phyloP scores from a whole-genome alignment of 1,140 invertebrate genomes.

The Mactra quadrangularis region DNA sequence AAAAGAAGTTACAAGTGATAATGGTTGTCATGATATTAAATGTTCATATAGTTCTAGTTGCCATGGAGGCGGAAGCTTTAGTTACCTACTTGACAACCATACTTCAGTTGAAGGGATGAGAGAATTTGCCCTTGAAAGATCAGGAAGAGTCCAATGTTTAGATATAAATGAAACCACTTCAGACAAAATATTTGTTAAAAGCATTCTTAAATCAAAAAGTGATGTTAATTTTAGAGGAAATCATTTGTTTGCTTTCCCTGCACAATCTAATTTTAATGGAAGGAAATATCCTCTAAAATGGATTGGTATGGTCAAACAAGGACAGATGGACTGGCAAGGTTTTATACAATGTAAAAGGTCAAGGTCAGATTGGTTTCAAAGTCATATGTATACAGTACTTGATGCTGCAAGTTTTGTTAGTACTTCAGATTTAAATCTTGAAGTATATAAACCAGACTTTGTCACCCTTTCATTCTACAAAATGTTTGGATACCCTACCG shows the following conservation, averaged over 20 bases:
- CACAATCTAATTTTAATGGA: conserved; percentile 97
- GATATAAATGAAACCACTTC: conserved; percentile 63
- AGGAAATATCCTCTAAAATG: conserved; percentile 92
- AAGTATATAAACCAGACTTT: conserved; percentile 92
- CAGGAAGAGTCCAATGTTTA: conserved; percentile 72
- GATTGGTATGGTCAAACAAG: conserved; percentile 88
- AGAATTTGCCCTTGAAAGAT: conserved; percentile 84
- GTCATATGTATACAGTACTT: conserved; percentile 91
- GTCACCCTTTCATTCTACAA: conserved; percentile 98
- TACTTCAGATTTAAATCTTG: conserved; percentile 92
- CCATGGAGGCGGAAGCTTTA: conserved; percentile 83
- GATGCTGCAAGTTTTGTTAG: conserved; percentile 94
- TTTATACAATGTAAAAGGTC: conserved; percentile 21
- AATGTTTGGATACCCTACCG: conserved; percentile 98
- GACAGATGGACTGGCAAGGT: conserved; percentile 84
- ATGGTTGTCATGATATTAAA: conserved; percentile 3
- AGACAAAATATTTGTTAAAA: conserved; percentile 3
- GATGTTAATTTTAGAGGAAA: conserved; percentile 49
- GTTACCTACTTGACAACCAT: conserved; percentile 95
- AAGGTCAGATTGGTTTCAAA: conserved; percentile 42
- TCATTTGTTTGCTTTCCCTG: conserved; percentile 93
- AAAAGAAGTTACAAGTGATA: too few species aligned
- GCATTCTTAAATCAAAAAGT: conserved; percentile 28
- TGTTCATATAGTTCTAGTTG: neutral
- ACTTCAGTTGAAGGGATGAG: conserved; percentile 97